phyloP scores from a whole-genome alignment of 2,888 invertebrate species.

The Ochropacha duplaris region DNA sequence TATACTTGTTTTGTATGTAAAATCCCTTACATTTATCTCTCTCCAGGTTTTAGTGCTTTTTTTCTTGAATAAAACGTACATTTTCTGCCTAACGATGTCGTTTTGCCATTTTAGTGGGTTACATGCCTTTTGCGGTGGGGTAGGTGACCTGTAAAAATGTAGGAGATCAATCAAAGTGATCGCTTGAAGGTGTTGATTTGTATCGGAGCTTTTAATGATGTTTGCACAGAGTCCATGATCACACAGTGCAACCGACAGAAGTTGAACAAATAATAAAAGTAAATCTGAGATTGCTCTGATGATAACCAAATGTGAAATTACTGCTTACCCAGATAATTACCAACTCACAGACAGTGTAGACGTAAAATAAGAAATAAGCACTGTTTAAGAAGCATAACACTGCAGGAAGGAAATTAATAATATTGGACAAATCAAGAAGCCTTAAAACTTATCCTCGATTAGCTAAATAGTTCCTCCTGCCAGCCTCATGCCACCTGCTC shows the following conservation, averaged over 20 bases:
- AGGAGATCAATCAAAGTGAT: constrained; percentile 32
- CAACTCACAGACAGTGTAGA: too few relatives aligned
- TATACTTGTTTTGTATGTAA: constrained; percentile 65
- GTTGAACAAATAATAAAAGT: background rate
- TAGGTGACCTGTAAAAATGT: constrained; percentile 7
- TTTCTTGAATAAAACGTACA: constrained; percentile 56
- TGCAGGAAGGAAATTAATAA: too few relatives aligned
- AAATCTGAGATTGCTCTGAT: background rate
- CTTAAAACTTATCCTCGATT: too few relatives aligned
- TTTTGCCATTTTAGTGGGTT: constrained; percentile 56
- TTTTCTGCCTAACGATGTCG: constrained; percentile 69
- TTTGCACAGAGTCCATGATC: background rate
- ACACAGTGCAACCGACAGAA: background rate
- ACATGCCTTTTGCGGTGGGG: constrained; percentile 28
- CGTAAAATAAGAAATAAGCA: too few relatives aligned
- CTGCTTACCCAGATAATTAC: too few relatives aligned
- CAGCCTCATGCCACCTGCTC: too few relatives aligned
- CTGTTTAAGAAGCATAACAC: too few relatives aligned
- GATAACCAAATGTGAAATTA: background rate
- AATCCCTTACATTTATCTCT: constrained; percentile 52
- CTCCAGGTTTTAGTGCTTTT: constrained; percentile 35
- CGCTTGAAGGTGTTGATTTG: constrained; percentile 15
- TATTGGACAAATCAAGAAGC: too few relatives aligned
- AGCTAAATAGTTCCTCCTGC: too few relatives aligned
- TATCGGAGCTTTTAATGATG: constrained; percentile 30